A percentile compares a stretch with the other conserved stretches of the same genome.
phyloP scores from a whole-genome alignment of 1,140 invertebrate genomes.

The Drosophila truncata region DNA sequence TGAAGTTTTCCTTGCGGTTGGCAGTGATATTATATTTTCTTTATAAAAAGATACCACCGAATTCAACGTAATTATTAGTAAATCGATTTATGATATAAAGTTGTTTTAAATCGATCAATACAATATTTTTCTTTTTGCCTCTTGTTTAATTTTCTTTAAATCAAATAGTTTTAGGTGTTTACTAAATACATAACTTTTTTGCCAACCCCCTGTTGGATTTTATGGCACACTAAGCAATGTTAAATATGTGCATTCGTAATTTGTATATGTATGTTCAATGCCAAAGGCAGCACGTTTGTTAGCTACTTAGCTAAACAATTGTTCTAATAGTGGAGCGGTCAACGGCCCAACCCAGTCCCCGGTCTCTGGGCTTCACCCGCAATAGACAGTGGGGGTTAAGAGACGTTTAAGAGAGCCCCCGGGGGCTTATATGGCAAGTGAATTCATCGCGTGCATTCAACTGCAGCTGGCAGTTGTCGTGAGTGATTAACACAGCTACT shows the following conservation, averaged over 20 bases:
- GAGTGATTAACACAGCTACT: slow-evolving; percentile 17
- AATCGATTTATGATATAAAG: too few species aligned
- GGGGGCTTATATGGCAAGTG: not conserved
- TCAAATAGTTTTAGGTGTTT: not conserved
- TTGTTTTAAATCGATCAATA: too few species aligned
- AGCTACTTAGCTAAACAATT: slow-evolving; percentile 18
- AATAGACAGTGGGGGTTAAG: not conserved
- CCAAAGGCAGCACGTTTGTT: slow-evolving; percentile 35
- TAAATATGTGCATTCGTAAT: slow-evolving; percentile 27
- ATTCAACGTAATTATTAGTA: too few species aligned
- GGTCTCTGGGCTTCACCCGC: not conserved
- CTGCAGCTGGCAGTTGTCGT: slow-evolving; percentile 24
- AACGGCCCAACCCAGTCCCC: slow-evolving; percentile 22
- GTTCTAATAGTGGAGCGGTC: slow-evolving; percentile 38
- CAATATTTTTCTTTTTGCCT: too few species aligned
- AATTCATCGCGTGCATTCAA: slow-evolving; percentile 40
- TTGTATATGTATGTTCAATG: slow-evolving; percentile 28
- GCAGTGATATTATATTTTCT: too few species aligned
- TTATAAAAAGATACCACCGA: too few species aligned
- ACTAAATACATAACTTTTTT: not conserved
- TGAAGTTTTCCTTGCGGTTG: too few species aligned
- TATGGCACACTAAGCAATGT: slow-evolving; percentile 10
- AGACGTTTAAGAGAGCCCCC: not conserved
- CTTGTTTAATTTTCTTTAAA: not conserved
- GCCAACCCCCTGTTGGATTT: not conserved